phyloP scores from a whole-genome alignment of 2,113 vertebrate species.

The Pao palembangensis region DNA sequence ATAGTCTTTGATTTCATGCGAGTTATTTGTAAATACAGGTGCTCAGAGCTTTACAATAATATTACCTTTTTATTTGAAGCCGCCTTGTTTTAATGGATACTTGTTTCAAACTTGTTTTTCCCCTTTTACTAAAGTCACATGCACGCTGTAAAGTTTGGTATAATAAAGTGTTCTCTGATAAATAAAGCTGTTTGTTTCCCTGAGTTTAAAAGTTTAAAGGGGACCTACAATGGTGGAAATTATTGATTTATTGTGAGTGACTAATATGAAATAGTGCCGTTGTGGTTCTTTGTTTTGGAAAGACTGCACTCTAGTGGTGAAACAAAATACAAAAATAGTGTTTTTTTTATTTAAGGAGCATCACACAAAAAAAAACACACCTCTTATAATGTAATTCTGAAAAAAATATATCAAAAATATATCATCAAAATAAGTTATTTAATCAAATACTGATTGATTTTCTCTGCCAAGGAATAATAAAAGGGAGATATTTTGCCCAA shows the following conservation, averaged over 20 bases:
- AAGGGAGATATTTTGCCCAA: not conserved
- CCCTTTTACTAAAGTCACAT: conserved; percentile 22
- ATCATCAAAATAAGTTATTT: conserved; percentile 50
- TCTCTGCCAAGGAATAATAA: not conserved
- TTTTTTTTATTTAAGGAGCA: conserved; percentile 22
- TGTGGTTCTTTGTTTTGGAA: not conserved
- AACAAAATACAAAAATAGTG: conserved; percentile 16
- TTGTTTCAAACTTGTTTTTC: not conserved
- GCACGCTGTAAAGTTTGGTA: not conserved
- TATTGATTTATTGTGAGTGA: too few species aligned
- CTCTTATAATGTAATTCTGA: not conserved
- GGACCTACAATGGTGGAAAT: not conserved
- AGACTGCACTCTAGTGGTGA: conserved; percentile 13
- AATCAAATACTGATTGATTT: conserved; percentile 12
- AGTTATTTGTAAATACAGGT: too few species aligned
- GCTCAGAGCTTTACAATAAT: too few species aligned
- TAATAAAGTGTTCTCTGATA: conserved; percentile 20
- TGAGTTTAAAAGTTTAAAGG: not conserved
- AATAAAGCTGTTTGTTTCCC: not conserved
- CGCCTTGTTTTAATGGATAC: too few species aligned
- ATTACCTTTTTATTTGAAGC: too few species aligned
- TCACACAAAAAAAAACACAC: not conserved
- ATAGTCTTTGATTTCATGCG: too few species aligned
- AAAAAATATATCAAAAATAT: not conserved
- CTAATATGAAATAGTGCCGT: not conserved